A percentile compares a stretch with the other conserved stretches of the same genome.
Conservation (phyloP, 2,797 vertebrate species). For the Aphelocoma californica region DNA sequence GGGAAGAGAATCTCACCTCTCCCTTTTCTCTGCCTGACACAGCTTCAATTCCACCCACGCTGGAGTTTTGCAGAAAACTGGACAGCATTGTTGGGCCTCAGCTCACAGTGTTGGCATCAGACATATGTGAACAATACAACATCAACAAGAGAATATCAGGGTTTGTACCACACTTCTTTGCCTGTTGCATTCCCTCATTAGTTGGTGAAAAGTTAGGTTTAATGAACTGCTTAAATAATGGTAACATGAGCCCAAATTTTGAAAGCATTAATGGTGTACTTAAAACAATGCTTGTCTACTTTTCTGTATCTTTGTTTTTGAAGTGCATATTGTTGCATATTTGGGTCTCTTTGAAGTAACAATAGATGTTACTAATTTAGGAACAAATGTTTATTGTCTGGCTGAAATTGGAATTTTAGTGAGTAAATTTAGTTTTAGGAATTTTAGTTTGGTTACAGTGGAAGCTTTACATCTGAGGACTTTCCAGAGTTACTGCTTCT, state of each 20-base stretch:
- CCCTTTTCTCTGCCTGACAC: neutral
- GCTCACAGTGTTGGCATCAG: constrained; percentile 93
- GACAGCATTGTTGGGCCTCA: constrained; percentile 94
- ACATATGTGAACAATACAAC: constrained; percentile 98
- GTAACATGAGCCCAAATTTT: neutral
- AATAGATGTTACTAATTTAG: neutral
- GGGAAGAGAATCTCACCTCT: neutral
- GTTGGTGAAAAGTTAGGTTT: neutral
- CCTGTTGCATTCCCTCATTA: neutral
- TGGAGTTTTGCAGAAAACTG: constrained; percentile 93
- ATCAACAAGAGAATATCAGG: constrained; percentile 93
- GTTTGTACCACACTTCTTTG: constrained; percentile 76
- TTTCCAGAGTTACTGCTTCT: neutral
- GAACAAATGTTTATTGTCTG: neutral
- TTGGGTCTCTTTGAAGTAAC: neutral
- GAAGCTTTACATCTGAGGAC: neutral
- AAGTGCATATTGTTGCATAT: neutral
- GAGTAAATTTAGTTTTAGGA: neutral
- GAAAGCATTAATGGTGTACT: neutral
- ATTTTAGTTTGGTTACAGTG: neutral
- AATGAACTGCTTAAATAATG: neutral
- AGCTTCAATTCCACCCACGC: constrained; percentile 87
- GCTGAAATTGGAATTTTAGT: neutral
- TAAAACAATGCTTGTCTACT: neutral
- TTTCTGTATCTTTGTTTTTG: neutral